A percentile compares a stretch with the other conserved stretches of the same genome.
phyloP scores from a whole-genome alignment of 2,888 invertebrate genomes.

The Pseudoips prasinana region DNA sequence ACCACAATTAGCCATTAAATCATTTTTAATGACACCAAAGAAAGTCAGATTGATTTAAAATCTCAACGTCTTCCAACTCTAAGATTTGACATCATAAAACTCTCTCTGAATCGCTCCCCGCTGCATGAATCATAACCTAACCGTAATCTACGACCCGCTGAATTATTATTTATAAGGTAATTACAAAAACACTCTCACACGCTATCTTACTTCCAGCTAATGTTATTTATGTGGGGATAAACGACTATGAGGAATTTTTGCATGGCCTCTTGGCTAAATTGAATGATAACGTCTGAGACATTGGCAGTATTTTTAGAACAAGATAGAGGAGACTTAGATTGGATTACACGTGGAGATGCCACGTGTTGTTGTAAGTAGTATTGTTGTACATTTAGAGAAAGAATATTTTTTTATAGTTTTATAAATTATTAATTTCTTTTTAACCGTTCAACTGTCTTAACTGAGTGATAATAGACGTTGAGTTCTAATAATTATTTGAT shows the following conservation, averaged over 20 bases:
- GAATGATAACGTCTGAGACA: constrained; percentile 58
- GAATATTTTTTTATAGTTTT: too few relatives aligned
- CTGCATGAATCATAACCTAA: constrained; percentile 66
- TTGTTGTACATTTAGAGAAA: constrained; percentile 1
- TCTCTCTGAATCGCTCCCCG: constrained; percentile 30
- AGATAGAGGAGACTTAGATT: background rate
- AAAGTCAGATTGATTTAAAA: too few relatives aligned
- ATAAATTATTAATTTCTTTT: too few relatives aligned
- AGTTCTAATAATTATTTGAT: too few relatives aligned
- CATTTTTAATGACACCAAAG: too few relatives aligned
- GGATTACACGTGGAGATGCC: constrained; percentile 4
- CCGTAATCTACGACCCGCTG: constrained; percentile 71
- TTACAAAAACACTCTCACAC: constrained; percentile 77
- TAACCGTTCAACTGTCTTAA: too few relatives aligned
- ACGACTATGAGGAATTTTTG: constrained; percentile 70
- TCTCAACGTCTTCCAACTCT: too few relatives aligned
- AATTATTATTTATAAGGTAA: constrained; percentile 82
- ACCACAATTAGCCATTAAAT: too few relatives aligned
- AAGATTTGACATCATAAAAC: background rate
- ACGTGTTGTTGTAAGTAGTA: background rate
- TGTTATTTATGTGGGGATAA: constrained; percentile 79
- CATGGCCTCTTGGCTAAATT: constrained; percentile 70
- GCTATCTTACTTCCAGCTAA: constrained; percentile 65
- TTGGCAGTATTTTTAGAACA: constrained; percentile 17
- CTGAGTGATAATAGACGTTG: too few relatives aligned